Evolutionary conservation across 2,797 vertebrate genomes (phyloP), one percentile per base, ranked within the genome.

Genomic region (Clarias platycephalus): DNA sequence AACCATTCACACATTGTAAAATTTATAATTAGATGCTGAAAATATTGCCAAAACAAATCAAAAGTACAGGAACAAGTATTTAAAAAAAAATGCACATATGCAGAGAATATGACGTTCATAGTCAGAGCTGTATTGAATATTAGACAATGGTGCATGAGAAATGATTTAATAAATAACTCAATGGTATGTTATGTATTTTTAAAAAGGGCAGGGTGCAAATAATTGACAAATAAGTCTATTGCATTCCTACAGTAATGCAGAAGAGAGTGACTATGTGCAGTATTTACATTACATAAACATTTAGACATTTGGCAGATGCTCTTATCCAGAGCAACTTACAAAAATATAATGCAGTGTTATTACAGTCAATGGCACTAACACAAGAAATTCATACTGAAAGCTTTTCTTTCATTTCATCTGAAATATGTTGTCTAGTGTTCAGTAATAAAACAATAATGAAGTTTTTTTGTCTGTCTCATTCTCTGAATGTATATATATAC

Each of bases 381-480:
- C 53, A 76, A 31, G 28, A 60, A 22, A 77, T 77, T 34, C 72
- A 58, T 55, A 34, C 26, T 31, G 34, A 57, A 58, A 58, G 28
- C n/a, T 75, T 55, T 53, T 24, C 68, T 49, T 72, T 53, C 5
- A 26, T 26, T 74, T 18, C 40, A 26, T 6, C 26, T 26, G 70
- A 28, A 55, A 53, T n/a, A 53, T 74, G 15, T 22, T 68, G 34
- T 70, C 12, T 15, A 3, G 40, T 72, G 22, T 55, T 75, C 71
- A 55, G 60, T 15, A 64, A 57, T 76, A 75, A 74, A n/a, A 77
- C 37, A 20, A 22, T n/a, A 8, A 40, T 68, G 12, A 57, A 57
- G 72, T 34, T 60, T 72, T n/a, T 80, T 63, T 71, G 60, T 78
- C 68, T 31, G 37, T 4, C 15, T n/a, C 12, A 31, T 63, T 84